Base-by-base conservation (phyloP, 37 sponge, comb jelly and placozoan genomes). In the Hexactinellida sp. region DNA sequence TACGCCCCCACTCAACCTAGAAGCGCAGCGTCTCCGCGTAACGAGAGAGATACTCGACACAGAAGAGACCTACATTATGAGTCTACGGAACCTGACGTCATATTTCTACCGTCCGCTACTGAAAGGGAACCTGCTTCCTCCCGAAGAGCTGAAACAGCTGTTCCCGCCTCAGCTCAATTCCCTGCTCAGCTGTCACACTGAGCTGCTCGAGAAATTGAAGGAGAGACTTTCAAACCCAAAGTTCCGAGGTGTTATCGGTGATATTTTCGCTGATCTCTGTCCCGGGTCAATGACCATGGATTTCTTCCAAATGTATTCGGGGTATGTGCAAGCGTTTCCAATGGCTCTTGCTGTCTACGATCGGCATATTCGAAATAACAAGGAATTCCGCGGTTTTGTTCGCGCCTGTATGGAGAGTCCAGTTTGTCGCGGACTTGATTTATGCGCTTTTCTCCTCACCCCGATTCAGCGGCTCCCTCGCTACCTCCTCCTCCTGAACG, bases 331-430 rank as follows among this genome's bases (percentile, higher is more conserved):
- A 10, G 76, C 76, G 13, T 63, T 63, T n/a, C 76, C 76, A 23
- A 21, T 23, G 3, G 76, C 76, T 21, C 76, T 63, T 23, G 76
- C 76, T 3, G 76, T 63, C 13, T 63, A 25, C 13, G 76, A 63
- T 23, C 3, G 13, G 76, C 76, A 63, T 21, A 63, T 63, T 32
- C 76, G 76, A 63, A 63, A 7, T 10, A 63, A 63, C 13, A 23
- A 63, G 30, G 76, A 63, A n/a, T 63, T 63, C 13, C 76, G 76
- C 34, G 76, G 76, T 63, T 63, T 63, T 63, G 13, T 63, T 63
- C 76, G 76, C 76, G 76, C 76, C 5, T 63, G 76, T 28, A 63
- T 63, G 76, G 76, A 63, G 5, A 63, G 76, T 63, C 76, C 76
- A 25, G 13, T 7, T 28, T 63, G 76, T 28, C 28, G 76, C 76